Evolutionary conservation across 2,888 invertebrate species (phyloP), one percentile per base, ranked within the genome.

Genomic region (Micoletzkya japonica): DNA sequence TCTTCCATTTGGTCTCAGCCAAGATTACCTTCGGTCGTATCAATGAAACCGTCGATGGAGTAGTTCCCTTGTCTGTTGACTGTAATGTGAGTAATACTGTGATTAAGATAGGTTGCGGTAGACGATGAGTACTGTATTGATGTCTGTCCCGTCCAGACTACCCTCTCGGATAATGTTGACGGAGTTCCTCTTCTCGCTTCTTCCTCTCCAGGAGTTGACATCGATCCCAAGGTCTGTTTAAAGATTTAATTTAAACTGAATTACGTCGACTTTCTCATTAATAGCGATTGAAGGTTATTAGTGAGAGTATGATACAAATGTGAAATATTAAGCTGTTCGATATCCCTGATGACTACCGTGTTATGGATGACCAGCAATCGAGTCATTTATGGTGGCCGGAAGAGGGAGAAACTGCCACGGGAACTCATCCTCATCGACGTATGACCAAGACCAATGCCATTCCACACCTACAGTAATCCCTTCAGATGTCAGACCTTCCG

Each of bases 11-110:
- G 10, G 71, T 80, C 59, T 76, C 73, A 54, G 77, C 81, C 20
- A 71, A 77, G 56, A 78, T 82, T 39, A 79, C 75, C 17, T 82
- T 82, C 70, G 73, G 77, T 0, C 78, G 78, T 50, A 71, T 82
- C n/a, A 82, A 82, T 54, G 75, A 72, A 10, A 78, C 79, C 0
- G 78, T 74, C 10, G 72, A 59, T 28, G 72, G 72, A 52, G 79
- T 77, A 1, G 76, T 74, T 20, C 78, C 77, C 7, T n/a, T 67
- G n/a, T 50, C 34, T 4, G 54, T 14, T 7, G 66, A 36, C 0
- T 20, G n/a, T n/a, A 34, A 30, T 20, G 68, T 68, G n/a, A 44
- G 68, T 44, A 4, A 44, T 44, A 30, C 26, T 28, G 7, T 4
- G 54, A 26, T 54, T 2, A 14, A 44, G 44, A 10, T 10, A 57